Evolutionary conservation across 2,888 invertebrate species (phyloP).

Genomic region (Drosophila aldrichi): DNA sequence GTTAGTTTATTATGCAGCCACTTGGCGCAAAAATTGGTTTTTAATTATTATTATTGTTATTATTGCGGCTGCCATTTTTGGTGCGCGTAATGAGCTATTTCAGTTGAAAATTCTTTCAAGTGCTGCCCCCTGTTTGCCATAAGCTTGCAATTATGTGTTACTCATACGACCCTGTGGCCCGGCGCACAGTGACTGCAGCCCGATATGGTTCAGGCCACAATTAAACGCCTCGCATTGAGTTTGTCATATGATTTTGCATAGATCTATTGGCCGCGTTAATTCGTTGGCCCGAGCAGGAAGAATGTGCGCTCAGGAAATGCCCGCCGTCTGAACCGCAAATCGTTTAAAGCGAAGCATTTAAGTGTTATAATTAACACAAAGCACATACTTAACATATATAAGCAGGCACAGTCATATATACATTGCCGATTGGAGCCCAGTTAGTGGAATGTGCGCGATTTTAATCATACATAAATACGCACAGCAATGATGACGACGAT

Average conservation of each 20-base stretch:
- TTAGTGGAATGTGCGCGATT: constrained; percentile 65
- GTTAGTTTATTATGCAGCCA: constrained; percentile 53
- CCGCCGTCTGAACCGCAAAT: constrained; percentile 54
- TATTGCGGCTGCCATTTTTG: constrained; percentile 56
- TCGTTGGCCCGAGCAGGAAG: constrained; percentile 59
- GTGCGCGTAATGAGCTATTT: constrained; percentile 73
- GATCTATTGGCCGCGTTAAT: constrained; percentile 68
- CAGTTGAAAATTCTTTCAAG: constrained; percentile 64
- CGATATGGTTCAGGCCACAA: constrained; percentile 56
- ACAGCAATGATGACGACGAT: constrained; percentile 33
- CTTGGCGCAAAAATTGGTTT: constrained; percentile 69
- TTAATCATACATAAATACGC: constrained; percentile 82
- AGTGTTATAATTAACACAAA: constrained; percentile 75
- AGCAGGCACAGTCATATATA: constrained; percentile 6
- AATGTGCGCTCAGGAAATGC: constrained; percentile 74
- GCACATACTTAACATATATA: constrained; percentile 67
- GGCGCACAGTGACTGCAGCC: constrained; percentile 15
- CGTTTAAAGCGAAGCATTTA: constrained; percentile 64
- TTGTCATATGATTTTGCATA: constrained; percentile 79
- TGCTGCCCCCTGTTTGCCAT: constrained; percentile 29
- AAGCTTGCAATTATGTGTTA: constrained; percentile 72
- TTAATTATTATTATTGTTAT: constrained; percentile 75
- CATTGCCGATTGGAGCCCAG: constrained; percentile 29
- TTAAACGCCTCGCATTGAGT: constrained; percentile 60
- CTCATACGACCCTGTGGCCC: constrained; percentile 79